Conservation (phyloP, 2,113 vertebrate genomes). For the Pyrgilauda ruficollis region DNA sequence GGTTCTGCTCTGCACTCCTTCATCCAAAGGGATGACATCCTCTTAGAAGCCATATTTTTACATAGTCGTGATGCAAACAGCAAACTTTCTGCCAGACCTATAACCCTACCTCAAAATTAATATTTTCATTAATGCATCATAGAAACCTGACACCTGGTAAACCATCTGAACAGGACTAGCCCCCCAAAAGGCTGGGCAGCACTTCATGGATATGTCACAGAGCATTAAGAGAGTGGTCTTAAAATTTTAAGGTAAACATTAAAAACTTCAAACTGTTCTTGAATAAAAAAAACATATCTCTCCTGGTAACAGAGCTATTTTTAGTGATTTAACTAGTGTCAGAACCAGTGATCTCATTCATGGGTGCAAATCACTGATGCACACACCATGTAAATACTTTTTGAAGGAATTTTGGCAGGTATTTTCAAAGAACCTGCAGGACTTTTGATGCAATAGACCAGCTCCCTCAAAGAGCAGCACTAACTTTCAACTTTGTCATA, state of each 20-base stretch:
- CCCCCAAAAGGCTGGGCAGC: not conserved
- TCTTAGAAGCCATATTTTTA: not conserved
- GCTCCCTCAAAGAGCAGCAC: not conserved
- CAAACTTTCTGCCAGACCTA: not conserved
- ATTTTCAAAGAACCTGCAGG: not conserved
- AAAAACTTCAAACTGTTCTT: not conserved
- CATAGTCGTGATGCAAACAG: not conserved
- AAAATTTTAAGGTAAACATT: not conserved
- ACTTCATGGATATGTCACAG: not conserved
- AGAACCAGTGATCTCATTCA: not conserved
- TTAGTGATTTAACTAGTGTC: not conserved
- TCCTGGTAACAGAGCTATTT: not conserved
- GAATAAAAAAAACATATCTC: not conserved
- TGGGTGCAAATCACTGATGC: not conserved
- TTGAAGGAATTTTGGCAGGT: not conserved
- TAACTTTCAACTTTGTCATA: not conserved
- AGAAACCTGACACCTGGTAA: not conserved
- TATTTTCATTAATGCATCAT: not conserved
- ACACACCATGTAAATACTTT: not conserved
- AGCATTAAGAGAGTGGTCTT: not conserved
- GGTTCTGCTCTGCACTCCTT: not conserved
- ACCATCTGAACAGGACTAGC: not conserved
- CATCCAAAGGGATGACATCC: not conserved
- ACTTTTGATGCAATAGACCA: not conserved
- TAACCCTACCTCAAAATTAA: not conserved